Percentiles rank a stretch among this genome's conserved stretches.
Conservation (phyloP, 2,797 vertebrate species). For the Podarcis siculus region DNA sequence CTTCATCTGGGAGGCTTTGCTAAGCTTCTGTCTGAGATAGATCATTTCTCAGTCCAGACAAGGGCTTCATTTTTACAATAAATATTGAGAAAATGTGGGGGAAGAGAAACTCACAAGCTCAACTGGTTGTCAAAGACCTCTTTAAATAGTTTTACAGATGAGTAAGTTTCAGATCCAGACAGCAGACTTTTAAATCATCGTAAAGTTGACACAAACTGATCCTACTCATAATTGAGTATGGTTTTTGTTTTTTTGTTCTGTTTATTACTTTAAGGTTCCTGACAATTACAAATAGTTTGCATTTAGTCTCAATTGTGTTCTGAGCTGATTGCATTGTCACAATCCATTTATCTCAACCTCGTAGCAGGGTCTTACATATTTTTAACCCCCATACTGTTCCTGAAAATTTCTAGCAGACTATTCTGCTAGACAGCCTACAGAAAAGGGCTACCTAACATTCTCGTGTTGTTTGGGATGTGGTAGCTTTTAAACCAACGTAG, state of each 20-base stretch:
- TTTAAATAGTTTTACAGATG: slow-evolving; percentile 56
- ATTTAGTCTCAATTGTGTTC: slow-evolving; percentile 48
- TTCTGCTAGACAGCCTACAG: slow-evolving; percentile 1
- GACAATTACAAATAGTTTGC: slow-evolving; percentile 64
- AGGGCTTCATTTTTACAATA: slow-evolving; percentile 53
- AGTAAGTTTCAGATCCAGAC: slow-evolving; percentile 55
- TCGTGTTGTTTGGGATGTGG: not conserved
- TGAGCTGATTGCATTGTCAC: slow-evolving; percentile 41
- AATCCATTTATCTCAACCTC: slow-evolving; percentile 37
- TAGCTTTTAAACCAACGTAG: not conserved
- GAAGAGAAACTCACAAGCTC: slow-evolving; percentile 25
- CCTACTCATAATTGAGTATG: slow-evolving; percentile 49
- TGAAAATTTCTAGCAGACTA: not conserved
- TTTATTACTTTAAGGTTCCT: not conserved
- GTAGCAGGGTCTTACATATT: not conserved
- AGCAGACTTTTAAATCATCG: slow-evolving; percentile 66
- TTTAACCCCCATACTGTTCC: slow-evolving; percentile 9
- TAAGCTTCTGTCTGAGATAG: slow-evolving; percentile 41
- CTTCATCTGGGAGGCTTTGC: slow-evolving; percentile 39
- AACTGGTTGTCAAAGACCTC: slow-evolving; percentile 23
- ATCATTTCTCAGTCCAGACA: slow-evolving; percentile 47
- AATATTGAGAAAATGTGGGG: not conserved
- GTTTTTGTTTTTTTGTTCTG: slow-evolving; percentile 56
- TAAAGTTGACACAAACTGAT: slow-evolving; percentile 63
- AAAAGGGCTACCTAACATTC: not conserved